Percentiles rank a stretch among this genome's conserved stretches.
Evolutionary conservation across 2,113 vertebrate genomes (phyloP).

Genomic region (Myodes glareolus): DNA sequence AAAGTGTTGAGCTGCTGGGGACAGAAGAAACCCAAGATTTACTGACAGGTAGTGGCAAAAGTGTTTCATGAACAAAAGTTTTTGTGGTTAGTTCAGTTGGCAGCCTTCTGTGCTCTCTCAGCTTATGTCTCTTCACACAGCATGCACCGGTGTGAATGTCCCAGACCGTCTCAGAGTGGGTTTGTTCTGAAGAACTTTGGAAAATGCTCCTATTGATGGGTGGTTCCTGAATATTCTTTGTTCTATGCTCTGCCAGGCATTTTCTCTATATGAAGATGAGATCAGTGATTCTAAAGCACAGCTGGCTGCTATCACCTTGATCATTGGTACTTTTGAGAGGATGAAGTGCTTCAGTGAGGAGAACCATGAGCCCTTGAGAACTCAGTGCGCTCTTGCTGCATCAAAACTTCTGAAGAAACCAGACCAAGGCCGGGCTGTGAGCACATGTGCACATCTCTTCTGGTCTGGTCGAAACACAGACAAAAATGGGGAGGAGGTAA

Average conservation of each 20-base stretch:
- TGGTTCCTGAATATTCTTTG: background rate
- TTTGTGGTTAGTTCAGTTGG: background rate
- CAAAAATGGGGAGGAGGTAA: conserved; percentile 96
- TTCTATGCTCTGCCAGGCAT: conserved; percentile 88
- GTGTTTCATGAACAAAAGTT: background rate
- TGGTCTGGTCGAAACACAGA: conserved; percentile 98
- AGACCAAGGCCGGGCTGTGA: conserved; percentile 97
- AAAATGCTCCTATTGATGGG: background rate
- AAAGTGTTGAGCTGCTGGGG: background rate
- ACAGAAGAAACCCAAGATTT: background rate
- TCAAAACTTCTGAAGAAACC: conserved; percentile 99
- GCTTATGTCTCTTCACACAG: background rate
- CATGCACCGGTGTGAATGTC: background rate
- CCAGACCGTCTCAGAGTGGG: background rate
- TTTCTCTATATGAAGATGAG: conserved; percentile 98
- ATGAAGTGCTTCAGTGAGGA: conserved; percentile 98
- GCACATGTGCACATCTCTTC: conserved; percentile 98
- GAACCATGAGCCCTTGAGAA: conserved; percentile 97
- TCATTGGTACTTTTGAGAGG: conserved; percentile 98
- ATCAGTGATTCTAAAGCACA: conserved; percentile 99
- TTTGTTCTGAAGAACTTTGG: background rate
- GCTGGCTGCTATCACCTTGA: conserved; percentile 98
- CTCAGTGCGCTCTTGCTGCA: conserved; percentile 96
- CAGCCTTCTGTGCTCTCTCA: background rate
- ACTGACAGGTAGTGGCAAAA: background rate